A percentile compares a stretch with the other conserved stretches of the same genome.
Evolutionary conservation across 2,888 invertebrate species (phyloP).

Genomic region (Oconnorella tubifera): DNA sequence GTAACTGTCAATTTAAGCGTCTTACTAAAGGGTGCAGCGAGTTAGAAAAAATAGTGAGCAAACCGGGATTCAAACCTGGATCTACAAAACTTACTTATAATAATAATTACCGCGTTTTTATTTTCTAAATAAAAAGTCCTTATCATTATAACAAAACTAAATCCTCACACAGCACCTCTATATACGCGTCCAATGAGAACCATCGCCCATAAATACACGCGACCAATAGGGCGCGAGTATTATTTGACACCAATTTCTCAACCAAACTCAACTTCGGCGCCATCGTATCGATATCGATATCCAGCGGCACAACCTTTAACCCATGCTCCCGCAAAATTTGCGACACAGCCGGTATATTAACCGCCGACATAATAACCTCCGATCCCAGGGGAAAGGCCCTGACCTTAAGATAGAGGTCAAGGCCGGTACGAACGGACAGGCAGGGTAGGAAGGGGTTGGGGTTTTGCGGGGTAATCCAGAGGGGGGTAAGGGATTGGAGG

Average conservation of each 20-base stretch:
- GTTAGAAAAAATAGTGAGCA: too few relatives aligned
- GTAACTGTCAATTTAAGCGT: too few relatives aligned
- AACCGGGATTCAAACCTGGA: too few relatives aligned
- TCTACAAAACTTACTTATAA: too few relatives aligned
- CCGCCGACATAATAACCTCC: slow-evolving; percentile 56
- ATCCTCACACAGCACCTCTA: too few relatives aligned
- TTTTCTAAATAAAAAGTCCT: too few relatives aligned
- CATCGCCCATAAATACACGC: slow-evolving; percentile 54
- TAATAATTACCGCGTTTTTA: too few relatives aligned
- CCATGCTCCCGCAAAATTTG: slow-evolving; percentile 47
- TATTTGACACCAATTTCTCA: slow-evolving; percentile 44
- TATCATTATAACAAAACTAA: too few relatives aligned
- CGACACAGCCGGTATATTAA: slow-evolving; percentile 56
- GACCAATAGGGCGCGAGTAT: slow-evolving; percentile 51
- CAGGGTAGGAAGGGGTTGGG: slow-evolving; percentile 30
- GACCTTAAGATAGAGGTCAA: slow-evolving; percentile 38
- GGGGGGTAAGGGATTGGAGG: background rate
- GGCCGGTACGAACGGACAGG: slow-evolving; percentile 36
- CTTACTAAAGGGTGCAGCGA: too few relatives aligned
- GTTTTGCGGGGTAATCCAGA: slow-evolving; percentile 29
- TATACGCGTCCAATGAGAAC: slow-evolving; percentile 46
- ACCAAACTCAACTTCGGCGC: slow-evolving; percentile 48
- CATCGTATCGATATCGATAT: slow-evolving; percentile 51
- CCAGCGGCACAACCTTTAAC: slow-evolving; percentile 47
- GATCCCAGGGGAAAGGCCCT: slow-evolving; percentile 52